phyloP scores from a whole-genome alignment of 2,888 invertebrate genomes.

The Sarcophaga carnaria region DNA sequence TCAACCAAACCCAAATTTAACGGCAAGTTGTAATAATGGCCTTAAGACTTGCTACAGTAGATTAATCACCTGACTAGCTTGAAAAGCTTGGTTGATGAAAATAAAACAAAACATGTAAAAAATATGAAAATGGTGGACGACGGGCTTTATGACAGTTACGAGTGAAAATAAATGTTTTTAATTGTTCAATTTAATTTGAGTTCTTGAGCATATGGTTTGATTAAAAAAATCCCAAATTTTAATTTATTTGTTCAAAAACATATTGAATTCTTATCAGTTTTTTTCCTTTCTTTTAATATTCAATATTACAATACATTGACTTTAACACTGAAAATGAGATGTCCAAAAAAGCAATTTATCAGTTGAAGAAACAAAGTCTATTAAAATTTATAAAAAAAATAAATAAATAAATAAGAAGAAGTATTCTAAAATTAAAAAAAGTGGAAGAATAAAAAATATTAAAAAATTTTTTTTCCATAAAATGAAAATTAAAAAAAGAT shows the following conservation, averaged over 20 bases:
- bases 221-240: too few species aligned
- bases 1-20: too few species aligned
- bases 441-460: neutral
- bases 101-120: too few species aligned
- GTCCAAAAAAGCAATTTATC: slow-evolving; percentile 30
- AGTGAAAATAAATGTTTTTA: neutral
- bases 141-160: too few species aligned
- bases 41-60: too few species aligned
- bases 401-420: neutral
- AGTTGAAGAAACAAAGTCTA: slow-evolving; percentile 9
- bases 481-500: neutral
- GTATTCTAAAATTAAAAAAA: neutral
- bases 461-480: neutral
- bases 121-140: too few species aligned
- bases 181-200: neutral
- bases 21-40: too few species aligned
- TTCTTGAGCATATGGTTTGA: too few species aligned
- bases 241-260: neutral
- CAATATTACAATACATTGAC: slow-evolving; percentile 27
- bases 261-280: slow-evolving; percentile 38
- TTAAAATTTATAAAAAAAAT: neutral
- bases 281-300: neutral
- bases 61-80: too few species aligned
- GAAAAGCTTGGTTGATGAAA: too few species aligned
- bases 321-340: slow-evolving; percentile 42